Conservation (phyloP, 2,113 vertebrate genomes). For the Halcyon malimbica region DNA sequence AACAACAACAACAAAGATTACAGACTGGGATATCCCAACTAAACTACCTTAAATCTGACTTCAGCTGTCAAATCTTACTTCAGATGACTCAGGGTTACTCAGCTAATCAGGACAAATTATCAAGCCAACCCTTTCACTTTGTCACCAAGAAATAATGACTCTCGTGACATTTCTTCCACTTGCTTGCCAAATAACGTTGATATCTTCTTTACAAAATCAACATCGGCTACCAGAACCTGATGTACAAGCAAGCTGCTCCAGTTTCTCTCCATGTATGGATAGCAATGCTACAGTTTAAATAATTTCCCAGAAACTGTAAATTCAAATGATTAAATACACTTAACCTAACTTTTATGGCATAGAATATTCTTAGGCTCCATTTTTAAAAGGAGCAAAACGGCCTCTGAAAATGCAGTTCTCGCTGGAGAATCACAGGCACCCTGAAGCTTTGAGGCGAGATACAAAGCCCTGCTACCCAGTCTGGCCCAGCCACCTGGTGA, state of each 20-base stretch:
- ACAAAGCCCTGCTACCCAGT: not conserved
- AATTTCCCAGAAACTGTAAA: not conserved
- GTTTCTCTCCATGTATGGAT: not conserved
- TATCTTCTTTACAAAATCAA: not conserved
- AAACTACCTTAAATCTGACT: constrained; percentile 8
- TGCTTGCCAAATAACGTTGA: constrained; percentile 22
- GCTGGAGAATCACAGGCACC: not conserved
- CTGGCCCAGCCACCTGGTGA: not conserved
- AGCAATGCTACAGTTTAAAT: not conserved
- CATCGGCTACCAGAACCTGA: not conserved
- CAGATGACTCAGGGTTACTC: not conserved
- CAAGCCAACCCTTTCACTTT: constrained; percentile 57
- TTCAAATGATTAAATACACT: not conserved
- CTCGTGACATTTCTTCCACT: constrained; percentile 20
- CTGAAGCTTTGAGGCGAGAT: not conserved
- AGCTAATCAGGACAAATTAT: constrained; percentile 46
- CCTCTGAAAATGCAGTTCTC: not conserved
- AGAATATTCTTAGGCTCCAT: not conserved
- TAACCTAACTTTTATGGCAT: not conserved
- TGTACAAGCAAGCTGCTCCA: not conserved
- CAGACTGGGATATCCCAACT: constrained; percentile 25
- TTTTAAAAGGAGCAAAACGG: not conserved
- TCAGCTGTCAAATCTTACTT: not conserved
- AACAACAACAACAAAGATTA: not conserved
- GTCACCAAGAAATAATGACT: constrained; percentile 39